Conservation (phyloP, 2,113 vertebrate genomes). For the Clarias magur region DNA sequence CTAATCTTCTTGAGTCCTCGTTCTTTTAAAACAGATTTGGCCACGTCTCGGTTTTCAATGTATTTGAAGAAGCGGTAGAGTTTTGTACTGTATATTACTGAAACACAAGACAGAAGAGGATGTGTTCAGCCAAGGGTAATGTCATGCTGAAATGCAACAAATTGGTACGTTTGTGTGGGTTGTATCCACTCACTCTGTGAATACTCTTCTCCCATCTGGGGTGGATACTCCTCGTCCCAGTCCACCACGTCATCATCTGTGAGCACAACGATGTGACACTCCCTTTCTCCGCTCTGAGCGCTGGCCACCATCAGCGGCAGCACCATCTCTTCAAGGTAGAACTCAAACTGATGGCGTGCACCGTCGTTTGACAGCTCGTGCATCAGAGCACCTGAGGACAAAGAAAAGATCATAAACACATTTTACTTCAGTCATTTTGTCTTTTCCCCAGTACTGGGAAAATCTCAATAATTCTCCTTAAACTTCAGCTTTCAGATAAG, state of each 20-base stretch:
- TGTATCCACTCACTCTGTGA: constrained; percentile 86
- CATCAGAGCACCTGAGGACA: constrained; percentile 90
- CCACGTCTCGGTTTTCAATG: constrained; percentile 97
- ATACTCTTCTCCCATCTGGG: constrained; percentile 99
- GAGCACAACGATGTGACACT: constrained; percentile 97
- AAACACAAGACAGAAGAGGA: constrained; percentile 3
- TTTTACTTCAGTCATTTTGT: no score
- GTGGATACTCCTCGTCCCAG: constrained; percentile 98
- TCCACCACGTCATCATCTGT: constrained; percentile 98
- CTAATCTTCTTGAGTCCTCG: constrained; percentile 97
- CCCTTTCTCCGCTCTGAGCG: constrained; percentile 94
- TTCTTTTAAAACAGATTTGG: constrained; percentile 97
- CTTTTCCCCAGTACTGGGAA: background rate
- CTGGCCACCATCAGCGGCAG: constrained; percentile 96
- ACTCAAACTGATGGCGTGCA: constrained; percentile 94
- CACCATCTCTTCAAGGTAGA: constrained; percentile 98
- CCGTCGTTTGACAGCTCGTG: constrained; percentile 98
- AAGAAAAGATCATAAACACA: background rate
- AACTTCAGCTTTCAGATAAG: background rate
- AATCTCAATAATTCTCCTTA: background rate
- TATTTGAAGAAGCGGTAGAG: constrained; percentile 99
- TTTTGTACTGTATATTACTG: constrained; percentile 99
- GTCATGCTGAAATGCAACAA: constrained; percentile 4
- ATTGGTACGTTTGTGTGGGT: background rate
- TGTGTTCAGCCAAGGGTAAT: background rate